Evolutionary conservation across 2,888 invertebrate genomes (phyloP), one percentile per base, ranked within the genome.

Genomic region (Morpho deidamia): DNA sequence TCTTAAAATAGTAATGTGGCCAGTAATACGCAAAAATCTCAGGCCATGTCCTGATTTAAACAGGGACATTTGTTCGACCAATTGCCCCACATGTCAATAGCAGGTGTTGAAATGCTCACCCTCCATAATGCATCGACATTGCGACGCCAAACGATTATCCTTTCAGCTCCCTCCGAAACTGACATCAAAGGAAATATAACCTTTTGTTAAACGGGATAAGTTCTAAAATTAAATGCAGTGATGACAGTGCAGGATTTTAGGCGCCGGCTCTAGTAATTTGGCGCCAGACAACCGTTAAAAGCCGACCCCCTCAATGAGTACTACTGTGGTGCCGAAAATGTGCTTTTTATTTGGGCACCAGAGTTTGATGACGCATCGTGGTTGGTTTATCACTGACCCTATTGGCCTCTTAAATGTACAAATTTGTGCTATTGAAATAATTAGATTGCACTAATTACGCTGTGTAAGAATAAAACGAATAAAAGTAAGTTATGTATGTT

Each of bases 201-300:
- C 54, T 59, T 54, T 68, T 52, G 8, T 7, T 1, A 0, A 0
- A 32, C 0, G 0, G 0, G 0, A 42, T 67, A 74, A 54, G 56
- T 66, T 59, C 55, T 32, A 55, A n/a, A 51, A 35, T 62, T 38
- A 53, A 45, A 34, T 52, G 44, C 40, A 51, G 14, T 8, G 41
- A 11, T 8, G n/a, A 12, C 8, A 48, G 58, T 43, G 34, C 48
- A 57, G 66, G 65, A 68, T 68, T 64, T 64, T 55, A 62, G 70
- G 69, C 71, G 71, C 69, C 69, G 55, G 59, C 72, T 69, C 70
- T 70, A 74, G 70, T 70, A 73, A 76, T 76, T 78, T 75, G 83
- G 83, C 83, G 83, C 83, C 83, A 83, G 76, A 74, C 75, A 72
- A 74, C 74, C 70, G 76, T 79, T 78, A 71, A 80, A 70, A 67